These are phyloP conservation scores for Lepus oiostolus DNA, from an alignment of 2,797 vertebrate genomes.

Conservation along the genomic window DNA sequence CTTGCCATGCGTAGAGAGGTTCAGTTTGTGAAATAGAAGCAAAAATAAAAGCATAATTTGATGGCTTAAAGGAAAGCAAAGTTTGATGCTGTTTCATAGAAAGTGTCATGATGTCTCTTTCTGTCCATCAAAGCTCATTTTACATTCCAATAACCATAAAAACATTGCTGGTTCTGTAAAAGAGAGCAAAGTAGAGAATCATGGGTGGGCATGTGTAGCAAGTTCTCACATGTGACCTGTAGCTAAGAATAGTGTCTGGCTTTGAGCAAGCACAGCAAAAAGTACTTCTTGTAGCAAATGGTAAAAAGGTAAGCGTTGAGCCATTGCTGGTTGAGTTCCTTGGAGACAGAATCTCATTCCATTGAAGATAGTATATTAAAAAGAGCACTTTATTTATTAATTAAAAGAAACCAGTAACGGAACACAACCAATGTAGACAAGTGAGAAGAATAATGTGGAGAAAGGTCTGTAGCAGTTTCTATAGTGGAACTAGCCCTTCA, in stretches of 20 bases:
- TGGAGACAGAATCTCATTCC: neutral
- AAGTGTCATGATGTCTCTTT: neutral
- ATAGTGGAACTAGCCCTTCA: neutral
- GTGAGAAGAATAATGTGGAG: neutral
- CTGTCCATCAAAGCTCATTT: neutral
- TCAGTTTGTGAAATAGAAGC: constrained; percentile 19
- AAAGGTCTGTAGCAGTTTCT: neutral
- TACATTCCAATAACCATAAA: constrained; percentile 23
- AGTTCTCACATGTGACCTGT: neutral
- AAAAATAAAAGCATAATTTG: constrained; percentile 40
- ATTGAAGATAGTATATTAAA: neutral
- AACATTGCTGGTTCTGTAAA: constrained; percentile 3
- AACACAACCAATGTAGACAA: neutral
- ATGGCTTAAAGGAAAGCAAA: neutral
- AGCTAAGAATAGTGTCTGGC: neutral
- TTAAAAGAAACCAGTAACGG: neutral
- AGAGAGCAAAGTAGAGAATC: neutral
- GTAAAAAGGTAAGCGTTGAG: neutral
- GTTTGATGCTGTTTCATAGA: neutral
- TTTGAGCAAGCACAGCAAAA: neutral
- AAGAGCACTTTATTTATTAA: neutral
- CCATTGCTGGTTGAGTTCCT: neutral
- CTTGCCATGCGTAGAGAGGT: neutral
- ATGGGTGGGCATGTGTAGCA: neutral
- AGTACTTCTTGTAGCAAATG: neutral